These are phyloP conservation scores for Pomacea maculata DNA, from an alignment of 1,140 invertebrate genomes.

Conservation along the genomic window DNA sequence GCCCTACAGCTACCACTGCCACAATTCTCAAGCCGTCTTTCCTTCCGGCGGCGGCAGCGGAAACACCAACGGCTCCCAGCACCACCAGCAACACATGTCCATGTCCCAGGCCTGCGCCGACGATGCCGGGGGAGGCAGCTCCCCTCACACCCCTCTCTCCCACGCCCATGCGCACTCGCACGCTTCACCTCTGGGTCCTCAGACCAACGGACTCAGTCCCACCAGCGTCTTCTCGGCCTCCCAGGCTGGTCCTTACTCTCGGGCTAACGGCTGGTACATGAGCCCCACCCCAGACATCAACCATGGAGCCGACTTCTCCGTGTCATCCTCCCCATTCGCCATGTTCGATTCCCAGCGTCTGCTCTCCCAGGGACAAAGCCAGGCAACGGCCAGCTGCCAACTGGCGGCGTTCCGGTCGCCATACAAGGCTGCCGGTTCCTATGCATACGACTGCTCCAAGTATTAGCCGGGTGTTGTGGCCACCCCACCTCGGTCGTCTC, in stretches of 20 bases:
- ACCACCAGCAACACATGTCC: conserved; percentile 31
- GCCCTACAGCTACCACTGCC: conserved; percentile 38
- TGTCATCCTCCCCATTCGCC: conserved; percentile 44
- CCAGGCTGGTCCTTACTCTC: conserved; percentile 42
- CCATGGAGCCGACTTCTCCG: conserved; percentile 43
- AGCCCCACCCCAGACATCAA: conserved; percentile 47
- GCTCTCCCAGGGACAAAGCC: conserved; percentile 42
- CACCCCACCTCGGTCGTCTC: too few relatives aligned
- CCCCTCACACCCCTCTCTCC: conserved; percentile 41
- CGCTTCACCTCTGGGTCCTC: conserved; percentile 31
- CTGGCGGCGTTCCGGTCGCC: conserved; percentile 56
- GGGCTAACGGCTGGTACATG: conserved; percentile 58
- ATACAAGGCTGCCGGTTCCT: conserved; percentile 52
- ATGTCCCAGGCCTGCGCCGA: conserved; percentile 16
- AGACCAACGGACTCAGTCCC: conserved; percentile 46
- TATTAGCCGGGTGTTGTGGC: conserved; percentile 41
- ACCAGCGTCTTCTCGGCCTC: conserved; percentile 48
- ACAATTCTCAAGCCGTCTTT: conserved; percentile 22
- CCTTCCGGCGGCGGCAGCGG: conserved; percentile 29
- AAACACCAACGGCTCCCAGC: conserved; percentile 35
- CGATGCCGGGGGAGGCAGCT: conserved; percentile 27
- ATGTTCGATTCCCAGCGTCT: conserved; percentile 57
- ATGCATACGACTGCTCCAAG: conserved; percentile 60
- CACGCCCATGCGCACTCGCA: conserved; percentile 40
- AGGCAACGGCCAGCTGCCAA: conserved; percentile 53